A percentile compares a stretch with the other conserved stretches of the same genome.
These are phyloP conservation scores for Laupala kohalensis DNA, from an alignment of 1,140 invertebrate genomes.

Conservation along the genomic window DNA sequence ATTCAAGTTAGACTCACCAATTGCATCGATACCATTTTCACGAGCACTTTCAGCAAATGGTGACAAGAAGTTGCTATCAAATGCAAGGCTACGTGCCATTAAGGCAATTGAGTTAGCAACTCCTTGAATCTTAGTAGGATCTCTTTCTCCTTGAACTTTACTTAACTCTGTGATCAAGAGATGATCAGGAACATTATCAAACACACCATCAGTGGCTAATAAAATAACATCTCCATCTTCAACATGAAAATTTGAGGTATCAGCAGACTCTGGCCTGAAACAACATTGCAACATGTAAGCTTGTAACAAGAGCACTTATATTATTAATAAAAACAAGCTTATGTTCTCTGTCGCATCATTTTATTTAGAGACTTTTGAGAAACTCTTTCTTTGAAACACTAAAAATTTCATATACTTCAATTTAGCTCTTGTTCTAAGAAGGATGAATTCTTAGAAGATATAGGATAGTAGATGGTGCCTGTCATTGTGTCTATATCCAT, in stretches of 20 bases:
- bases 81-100: conserved; percentile 83
- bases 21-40: conserved; percentile 82
- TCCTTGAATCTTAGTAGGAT: conserved; percentile 64
- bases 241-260: conserved; percentile 79
- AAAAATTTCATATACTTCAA: too few species aligned
- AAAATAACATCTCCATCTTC: conserved; percentile 91
- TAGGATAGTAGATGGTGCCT: too few species aligned
- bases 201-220: conserved; percentile 92
- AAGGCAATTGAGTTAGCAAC: conserved; percentile 89
- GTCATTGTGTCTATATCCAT: too few species aligned
- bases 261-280: conserved; percentile 75
- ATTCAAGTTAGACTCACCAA: conserved; percentile 46
- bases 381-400: too few species aligned
- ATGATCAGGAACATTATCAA: conserved; percentile 91
- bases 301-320: too few species aligned
- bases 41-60: conserved; percentile 87
- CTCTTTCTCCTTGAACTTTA: conserved; percentile 51
- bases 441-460: too few species aligned
- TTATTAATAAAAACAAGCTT: too few species aligned
- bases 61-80: conserved; percentile 87
- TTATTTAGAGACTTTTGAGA: too few species aligned
- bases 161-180: conserved; percentile 69
- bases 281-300: too few species aligned
- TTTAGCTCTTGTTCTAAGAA: too few species aligned
- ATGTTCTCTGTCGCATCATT: too few species aligned